Conservation (phyloP, 2,888 invertebrate species). For the Tachina lurida region DNA sequence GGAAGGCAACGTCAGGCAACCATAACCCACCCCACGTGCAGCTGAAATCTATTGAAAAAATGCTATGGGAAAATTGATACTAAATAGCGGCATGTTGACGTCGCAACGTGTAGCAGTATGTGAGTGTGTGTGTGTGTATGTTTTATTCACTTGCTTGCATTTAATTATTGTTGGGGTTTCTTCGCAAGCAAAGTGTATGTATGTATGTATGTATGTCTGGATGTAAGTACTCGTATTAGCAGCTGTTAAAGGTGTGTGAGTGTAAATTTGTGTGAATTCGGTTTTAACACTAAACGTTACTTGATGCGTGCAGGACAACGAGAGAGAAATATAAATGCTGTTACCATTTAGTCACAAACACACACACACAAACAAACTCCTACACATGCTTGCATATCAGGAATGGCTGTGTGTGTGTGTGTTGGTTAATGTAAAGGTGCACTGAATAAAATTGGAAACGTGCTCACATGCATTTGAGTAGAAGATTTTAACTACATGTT, state of each 20-base stretch:
- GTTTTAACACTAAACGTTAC: slow-evolving; percentile 58
- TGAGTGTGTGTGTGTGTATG: background rate
- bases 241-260: slow-evolving; percentile 13
- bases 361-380: background rate
- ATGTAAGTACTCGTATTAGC: background rate
- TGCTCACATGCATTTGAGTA: slow-evolving; percentile 65
- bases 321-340: slow-evolving; percentile 1
- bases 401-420: background rate
- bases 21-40: slow-evolving; percentile 60
- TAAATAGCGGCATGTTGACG: slow-evolving; percentile 68
- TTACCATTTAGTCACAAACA: background rate
- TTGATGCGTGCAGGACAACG: slow-evolving; percentile 60
- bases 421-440: background rate
- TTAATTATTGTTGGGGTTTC: slow-evolving; percentile 39
- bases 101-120: slow-evolving; percentile 15
- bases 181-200: background rate
- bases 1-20: slow-evolving; percentile 7
- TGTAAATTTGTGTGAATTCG: slow-evolving; percentile 42
- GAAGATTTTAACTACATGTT: slow-evolving; percentile 49
- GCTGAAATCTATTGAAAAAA: slow-evolving; percentile 10
- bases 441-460: slow-evolving; percentile 53
- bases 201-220: too few relatives aligned
- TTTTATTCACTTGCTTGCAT: slow-evolving; percentile 50
- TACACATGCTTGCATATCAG: background rate
- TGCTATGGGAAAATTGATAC: slow-evolving; percentile 20